Base-by-base conservation (phyloP, 1,140 invertebrate genomes). In the Glomeris maerens region DNA sequence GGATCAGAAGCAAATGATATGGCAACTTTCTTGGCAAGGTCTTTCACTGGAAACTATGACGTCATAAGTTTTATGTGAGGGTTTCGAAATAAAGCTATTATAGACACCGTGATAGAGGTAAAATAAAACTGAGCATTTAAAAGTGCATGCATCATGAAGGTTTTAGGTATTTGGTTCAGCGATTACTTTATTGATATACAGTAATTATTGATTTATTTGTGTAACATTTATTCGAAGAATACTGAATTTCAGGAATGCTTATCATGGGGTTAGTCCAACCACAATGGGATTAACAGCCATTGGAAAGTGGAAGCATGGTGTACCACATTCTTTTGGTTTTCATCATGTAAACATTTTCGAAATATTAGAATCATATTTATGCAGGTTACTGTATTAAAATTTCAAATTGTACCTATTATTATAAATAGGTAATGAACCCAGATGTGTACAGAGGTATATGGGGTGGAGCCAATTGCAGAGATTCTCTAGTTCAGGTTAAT, bases 1-100 rank as follows among this genome's bases (percentile, higher is more conserved):
- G 93, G 94, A 0, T 92, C 89, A 4, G 94, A 98, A 72, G 93
- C 94, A 0, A 98, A 96, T 66, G 94, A 98, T 64, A 68, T 98
- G 31, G 93, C 93, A 0, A 73, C 92, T 51, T 61, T 91, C 13
- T 75, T 98, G 68, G 84, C 92, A 0, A 73, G 89, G 56, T 60
- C 86, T 0, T 78, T 90, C 61, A 95, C 92, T 0, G 78, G 80
- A 2, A 78, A 84, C 52, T 80, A 79, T 60, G 88, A 96, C 57
- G 74, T 94, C 3, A 68, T 98, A 20, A 84, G 88, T 0, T 69
- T 97, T 7, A 64, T 70, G 65, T 68, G 55, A 48, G 21, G 23
- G 41, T 27, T n/a, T n/a, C n/a, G n/a, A n/a, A n/a, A n/a, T n/a
- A n/a, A n/a, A n/a, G n/a, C n/a, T n/a, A n/a, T n/a, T n/a, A n/a